Conservation (phyloP, 2,113 vertebrate genomes). For the Dascyllus trimaculatus region DNA sequence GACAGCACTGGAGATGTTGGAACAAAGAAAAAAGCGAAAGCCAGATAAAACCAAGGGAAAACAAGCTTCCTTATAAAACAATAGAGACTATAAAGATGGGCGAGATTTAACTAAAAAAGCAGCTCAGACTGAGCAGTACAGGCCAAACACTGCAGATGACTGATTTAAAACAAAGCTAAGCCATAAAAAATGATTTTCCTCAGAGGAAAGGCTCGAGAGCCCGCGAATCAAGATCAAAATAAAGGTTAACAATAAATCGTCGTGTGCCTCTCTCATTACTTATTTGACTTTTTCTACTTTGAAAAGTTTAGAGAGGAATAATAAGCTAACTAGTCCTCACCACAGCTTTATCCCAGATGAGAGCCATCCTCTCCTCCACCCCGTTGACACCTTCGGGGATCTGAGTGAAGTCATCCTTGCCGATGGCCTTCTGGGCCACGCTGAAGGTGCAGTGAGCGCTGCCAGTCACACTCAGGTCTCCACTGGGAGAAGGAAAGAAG, state of each 20-base stretch:
- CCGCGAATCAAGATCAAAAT: not conserved
- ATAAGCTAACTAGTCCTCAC: slow-evolving; percentile 81
- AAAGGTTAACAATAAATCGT: not conserved
- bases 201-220: not conserved
- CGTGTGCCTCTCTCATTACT: not conserved
- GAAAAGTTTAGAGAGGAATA: not conserved
- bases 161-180: not conserved
- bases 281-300: not conserved
- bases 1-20: not conserved
- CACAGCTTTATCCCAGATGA: slow-evolving; percentile 99
- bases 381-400: slow-evolving; percentile 98
- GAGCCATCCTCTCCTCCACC: slow-evolving; percentile 94
- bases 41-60: not conserved
- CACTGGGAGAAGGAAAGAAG: slow-evolving; percentile 79
- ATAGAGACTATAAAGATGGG: not conserved
- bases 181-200: not conserved
- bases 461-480: slow-evolving; percentile 94
- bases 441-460: slow-evolving; percentile 98
- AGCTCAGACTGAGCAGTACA: slow-evolving; percentile 2
- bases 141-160: not conserved
- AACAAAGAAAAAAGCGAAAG: not conserved
- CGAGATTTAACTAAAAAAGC: not conserved
- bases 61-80: not conserved
- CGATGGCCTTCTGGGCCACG: slow-evolving; percentile 97
- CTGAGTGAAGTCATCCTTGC: slow-evolving; percentile 98